phyloP scores from a whole-genome alignment of 2,888 invertebrate species.

The Caenorhabditis sp. region DNA sequence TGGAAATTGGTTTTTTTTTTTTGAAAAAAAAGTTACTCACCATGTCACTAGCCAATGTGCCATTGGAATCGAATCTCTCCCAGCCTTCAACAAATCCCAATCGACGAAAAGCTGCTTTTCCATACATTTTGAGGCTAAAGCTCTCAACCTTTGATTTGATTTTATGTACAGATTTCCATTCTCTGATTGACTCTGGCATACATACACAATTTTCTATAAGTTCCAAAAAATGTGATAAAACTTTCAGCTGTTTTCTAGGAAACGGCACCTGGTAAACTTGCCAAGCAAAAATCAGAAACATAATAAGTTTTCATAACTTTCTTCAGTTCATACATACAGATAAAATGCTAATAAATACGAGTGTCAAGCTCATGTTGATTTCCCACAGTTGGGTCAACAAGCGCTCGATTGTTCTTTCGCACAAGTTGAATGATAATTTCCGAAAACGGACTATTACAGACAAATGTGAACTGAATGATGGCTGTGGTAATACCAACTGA shows the following conservation, averaged over 20 bases:
- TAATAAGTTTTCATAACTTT: neutral
- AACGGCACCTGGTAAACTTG: no score
- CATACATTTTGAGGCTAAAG: no score
- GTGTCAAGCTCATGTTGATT: neutral
- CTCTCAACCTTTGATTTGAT: neutral
- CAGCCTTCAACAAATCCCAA: constrained; percentile 15
- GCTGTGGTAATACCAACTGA: neutral
- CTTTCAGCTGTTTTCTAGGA: no score
- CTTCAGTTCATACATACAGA: neutral
- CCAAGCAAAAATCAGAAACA: no score
- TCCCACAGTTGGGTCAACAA: neutral
- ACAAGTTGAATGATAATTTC: neutral
- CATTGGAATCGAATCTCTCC: neutral
- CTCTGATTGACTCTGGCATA: no score
- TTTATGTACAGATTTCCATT: neutral
- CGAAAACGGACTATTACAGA: neutral
- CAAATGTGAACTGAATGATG: neutral
- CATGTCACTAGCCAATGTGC: neutral
- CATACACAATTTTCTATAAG: no score
- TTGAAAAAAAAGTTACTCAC: neutral
- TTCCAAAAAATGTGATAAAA: no score
- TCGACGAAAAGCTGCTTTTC: neutral
- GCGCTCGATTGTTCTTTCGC: neutral
- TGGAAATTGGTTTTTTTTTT: neutral
- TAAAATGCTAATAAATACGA: neutral